Evolutionary conservation across 2,888 invertebrate genomes (phyloP), one percentile per base, ranked within the genome.

Genomic region (Parasteatoda lunata): DNA sequence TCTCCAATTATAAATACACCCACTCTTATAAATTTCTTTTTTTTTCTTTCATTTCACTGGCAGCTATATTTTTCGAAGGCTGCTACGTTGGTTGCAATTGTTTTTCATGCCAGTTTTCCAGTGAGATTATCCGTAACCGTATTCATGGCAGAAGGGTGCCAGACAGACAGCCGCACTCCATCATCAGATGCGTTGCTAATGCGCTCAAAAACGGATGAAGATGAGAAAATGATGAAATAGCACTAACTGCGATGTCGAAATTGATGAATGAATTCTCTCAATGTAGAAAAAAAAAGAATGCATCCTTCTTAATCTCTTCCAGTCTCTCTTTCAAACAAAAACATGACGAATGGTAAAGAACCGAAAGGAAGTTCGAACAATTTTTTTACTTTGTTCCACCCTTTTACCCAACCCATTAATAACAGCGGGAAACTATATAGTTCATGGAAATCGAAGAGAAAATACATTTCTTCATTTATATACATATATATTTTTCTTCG

Each of bases 161-260:
- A 73, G 81, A 81, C 54, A 65, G 81, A 81, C 81, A 73, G 68
- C n/a, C 68, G 9, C 52, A 73, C 52, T 81, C 68, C 54, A 81
- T 81, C 81, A 81, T 81, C 66, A 30, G 4, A 30, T 47, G 48
- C 48, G 47, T n/a, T 51, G 45, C 13, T 45, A 70, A 76, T 65
- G 65, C 76, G 11, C 30, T 69, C 48, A 72, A 47, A 79, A 73
- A 81, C 68, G 54, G 81, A 81, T 81, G 73, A 73, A 81, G 73
- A 81, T 77, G 77, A 47, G 71, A 71, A 77, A 83, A 83, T 83
- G 83, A 83, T 83, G 70, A 77, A 83, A 83, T 71, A 82, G 83
- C 77, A 51, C 76, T 83, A 76, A 83, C 83, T 83, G 52, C 7
- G 30, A 64, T 54, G 69, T 80, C 80, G 70, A 71, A 69, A 59